Base-by-base conservation (phyloP, 2,797 vertebrate genomes). In the Rhinichthys osculus region DNA sequence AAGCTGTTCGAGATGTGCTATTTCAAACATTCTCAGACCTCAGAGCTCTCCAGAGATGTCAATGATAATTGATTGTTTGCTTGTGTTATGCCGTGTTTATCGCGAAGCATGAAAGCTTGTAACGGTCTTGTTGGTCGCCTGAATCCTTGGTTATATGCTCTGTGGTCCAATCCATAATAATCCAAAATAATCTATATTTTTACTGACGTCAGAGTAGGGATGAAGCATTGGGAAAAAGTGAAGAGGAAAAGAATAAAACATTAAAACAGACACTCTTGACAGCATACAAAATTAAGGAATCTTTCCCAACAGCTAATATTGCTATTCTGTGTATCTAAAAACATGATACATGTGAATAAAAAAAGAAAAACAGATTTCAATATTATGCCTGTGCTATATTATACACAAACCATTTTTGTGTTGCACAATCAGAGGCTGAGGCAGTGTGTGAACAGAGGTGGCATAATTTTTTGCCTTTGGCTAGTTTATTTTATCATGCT, bases 401-500 rank as follows among this genome's bases (percentile, higher is more conserved):
- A 47, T 44, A 59, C 3, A 40, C 42, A 40, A 72, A 85, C 42
- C 33, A 23, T 47, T 69, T 54, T 72, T 78, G 47, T 38, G 40
- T 76, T 85, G 79, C 40, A 79, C 76, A 79, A 67, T 52, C 47
- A 44, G 27, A 77, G 17, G 14, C 35, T 38, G n/a, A 79, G 23
- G 14, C 73, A 87, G 27, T 57, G 30, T 52, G 69, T 87, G 64
- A 85, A 86, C 78, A 70, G 35, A 82, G 47, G 47, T 69, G 69
- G 80, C 83, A 89, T 92, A 87, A 93, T 92, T 91, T 82, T 87
- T 85, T 86, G 92, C 90, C 91, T 90, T 92, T 93, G 85, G 89
- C 80, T 82, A 85, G 91, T 91, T 93, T 93, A 90, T 91, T 95
- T 94, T 89, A 94, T 95, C 93, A 93, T 89, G 76, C 85, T 38